Evolutionary conservation across 2,888 invertebrate species (phyloP).

Genomic region (Microctonus brassicae): DNA sequence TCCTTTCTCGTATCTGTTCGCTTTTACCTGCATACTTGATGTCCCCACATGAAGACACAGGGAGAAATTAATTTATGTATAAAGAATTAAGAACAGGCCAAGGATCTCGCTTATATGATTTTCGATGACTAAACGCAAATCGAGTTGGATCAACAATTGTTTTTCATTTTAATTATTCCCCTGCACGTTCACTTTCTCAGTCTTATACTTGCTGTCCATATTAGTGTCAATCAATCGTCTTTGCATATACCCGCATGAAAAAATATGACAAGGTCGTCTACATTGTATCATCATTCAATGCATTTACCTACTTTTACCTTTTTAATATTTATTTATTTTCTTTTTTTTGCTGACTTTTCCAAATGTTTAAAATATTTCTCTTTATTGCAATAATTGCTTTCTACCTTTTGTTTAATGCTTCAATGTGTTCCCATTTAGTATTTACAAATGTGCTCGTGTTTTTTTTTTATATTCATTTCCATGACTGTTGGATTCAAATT

Average conservation of each 20-base stretch:
- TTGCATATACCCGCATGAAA: neutral
- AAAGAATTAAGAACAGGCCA: neutral
- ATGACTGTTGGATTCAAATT: slow-evolving; percentile 38
- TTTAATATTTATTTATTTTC: slow-evolving; percentile 12
- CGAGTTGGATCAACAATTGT: neutral
- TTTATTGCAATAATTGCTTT: neutral
- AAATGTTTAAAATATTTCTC: neutral
- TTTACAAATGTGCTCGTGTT: no score
- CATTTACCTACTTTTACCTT: slow-evolving; percentile 4
- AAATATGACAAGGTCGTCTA: neutral
- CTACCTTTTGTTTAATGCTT: slow-evolving; percentile 18
- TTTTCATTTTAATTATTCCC: neutral
- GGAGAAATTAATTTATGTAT: neutral
- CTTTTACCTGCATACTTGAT: neutral
- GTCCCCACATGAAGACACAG: neutral
- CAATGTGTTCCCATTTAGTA: no score
- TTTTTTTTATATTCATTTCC: slow-evolving; percentile 17
- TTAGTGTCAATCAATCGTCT: neutral
- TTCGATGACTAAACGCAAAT: slow-evolving; percentile 1
- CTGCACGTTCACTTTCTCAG: neutral
- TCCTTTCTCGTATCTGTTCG: neutral
- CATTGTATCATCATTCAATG: neutral
- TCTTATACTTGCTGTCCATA: neutral
- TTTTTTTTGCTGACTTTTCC: slow-evolving; percentile 15
- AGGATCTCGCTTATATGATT: slow-evolving; percentile 2